A percentile compares a stretch with the other conserved stretches of the same genome.
These are phyloP conservation scores for Eupithecia tripunctaria DNA, from an alignment of 2,888 invertebrate species.

Conservation along the genomic window DNA sequence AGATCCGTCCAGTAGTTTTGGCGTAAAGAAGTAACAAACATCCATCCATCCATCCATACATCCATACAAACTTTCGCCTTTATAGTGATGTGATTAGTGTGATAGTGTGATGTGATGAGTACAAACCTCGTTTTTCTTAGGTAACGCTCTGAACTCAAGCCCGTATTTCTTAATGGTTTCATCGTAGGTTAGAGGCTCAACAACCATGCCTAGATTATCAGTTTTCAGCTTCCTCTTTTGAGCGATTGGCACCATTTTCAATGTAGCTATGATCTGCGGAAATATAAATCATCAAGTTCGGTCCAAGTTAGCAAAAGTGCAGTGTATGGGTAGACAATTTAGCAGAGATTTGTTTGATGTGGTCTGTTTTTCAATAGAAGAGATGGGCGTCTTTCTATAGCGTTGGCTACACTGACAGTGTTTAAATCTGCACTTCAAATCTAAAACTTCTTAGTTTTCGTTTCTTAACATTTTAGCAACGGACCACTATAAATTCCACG, in stretches of 20 bases:
- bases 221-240: constrained; percentile 60
- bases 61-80: too few species aligned
- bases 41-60: too few species aligned
- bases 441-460: too few species aligned
- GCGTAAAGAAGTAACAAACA: too few species aligned
- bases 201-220: constrained; percentile 62
- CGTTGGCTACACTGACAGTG: neutral
- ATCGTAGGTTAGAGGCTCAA: constrained; percentile 78
- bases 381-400: neutral
- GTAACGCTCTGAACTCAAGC: constrained; percentile 61
- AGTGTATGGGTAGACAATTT: neutral
- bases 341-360: neutral
- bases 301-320: neutral
- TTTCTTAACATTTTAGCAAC: too few species aligned
- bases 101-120: too few species aligned
- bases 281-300: neutral
- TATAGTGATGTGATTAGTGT: too few species aligned
- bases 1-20: too few species aligned
- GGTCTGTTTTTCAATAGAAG: neutral
- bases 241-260: constrained; percentile 59
- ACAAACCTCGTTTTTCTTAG: constrained; percentile 58
- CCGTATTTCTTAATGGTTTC: constrained; percentile 78
- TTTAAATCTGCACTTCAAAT: too few species aligned
- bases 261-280: constrained; percentile 55
- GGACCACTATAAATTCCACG: too few species aligned